Evolutionary conservation across 2,113 vertebrate species (phyloP), one percentile per base, ranked within the genome.

Genomic region (Cyanoderma ruficeps): DNA sequence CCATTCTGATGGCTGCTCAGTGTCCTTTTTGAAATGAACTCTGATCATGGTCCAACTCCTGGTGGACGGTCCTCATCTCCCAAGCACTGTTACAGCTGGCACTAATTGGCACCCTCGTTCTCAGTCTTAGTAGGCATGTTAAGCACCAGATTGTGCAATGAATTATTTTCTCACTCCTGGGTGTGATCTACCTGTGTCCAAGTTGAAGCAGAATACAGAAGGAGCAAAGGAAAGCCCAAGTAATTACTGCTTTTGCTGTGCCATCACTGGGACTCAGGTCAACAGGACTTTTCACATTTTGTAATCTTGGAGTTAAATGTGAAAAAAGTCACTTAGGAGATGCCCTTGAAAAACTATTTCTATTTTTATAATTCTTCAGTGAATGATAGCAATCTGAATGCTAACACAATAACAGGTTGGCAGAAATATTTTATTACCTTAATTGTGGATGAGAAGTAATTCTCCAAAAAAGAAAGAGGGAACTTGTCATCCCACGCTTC

Each of bases 381-480:
- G 47, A 87, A 69, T 68, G 71, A 67, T 76, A 86, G 15, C 4
- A 2, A 61, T 67, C 37, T 4, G 8, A 95, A 77, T 47, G 10
- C 46, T 85, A 83, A 42, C 31, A 82, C 6, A 89, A 28, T 76
- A 83, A 80, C 28, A 64, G 44, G 61, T 44, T 78, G 87, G 64
- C 75, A 86, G 57, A 87, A 89, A 71, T 2, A 20, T 83, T 85
- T 72, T 86, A 85, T 91, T 96, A 87, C 85, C 71, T 96, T 76
- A 81, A 83, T 90, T 93, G 91, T 74, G 75, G 70, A 79, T 55
- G 56, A 87, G 87, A 89, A 93, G 39, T 49, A 90, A 78, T 91
- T 75, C 81, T 92, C 67, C 13, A 90, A 87, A 95, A 93, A 87
- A 70, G 79, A 91, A 95, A 83, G 80, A 53, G 75, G 64, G 67